Conservation (phyloP, 2,797 vertebrate species). For the Helarctos malayanus region DNA sequence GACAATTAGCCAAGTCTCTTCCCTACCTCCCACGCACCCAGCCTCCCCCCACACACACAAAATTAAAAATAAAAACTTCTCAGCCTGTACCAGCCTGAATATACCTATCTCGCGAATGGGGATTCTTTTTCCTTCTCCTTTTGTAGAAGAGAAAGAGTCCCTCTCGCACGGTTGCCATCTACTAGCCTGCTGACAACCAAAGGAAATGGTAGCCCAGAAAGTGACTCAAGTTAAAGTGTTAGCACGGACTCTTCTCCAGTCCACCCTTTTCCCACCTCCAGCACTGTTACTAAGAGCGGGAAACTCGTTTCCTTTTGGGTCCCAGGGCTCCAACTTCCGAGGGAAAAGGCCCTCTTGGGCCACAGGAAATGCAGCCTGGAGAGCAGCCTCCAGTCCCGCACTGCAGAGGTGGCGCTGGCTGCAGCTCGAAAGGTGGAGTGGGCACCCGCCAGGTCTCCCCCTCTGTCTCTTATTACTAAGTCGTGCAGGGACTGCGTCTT, state of each 20-base stretch:
- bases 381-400: not conserved
- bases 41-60: not conserved
- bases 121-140: slow-evolving; percentile 13
- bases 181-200: not conserved
- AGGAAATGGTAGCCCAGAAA: slow-evolving; percentile 17
- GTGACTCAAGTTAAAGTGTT: not conserved
- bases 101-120: slow-evolving; percentile 43
- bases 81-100: slow-evolving; percentile 52
- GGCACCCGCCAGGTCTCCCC: slow-evolving; percentile 24
- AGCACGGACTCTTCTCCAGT: not conserved
- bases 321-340: slow-evolving; percentile 37
- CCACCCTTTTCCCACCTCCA: not conserved
- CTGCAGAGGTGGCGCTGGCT: slow-evolving; percentile 33
- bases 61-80: slow-evolving; percentile 61
- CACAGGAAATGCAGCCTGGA: not conserved
- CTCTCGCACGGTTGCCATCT: slow-evolving; percentile 39
- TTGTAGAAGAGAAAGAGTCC: not conserved
- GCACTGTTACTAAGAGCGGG: not conserved
- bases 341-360: not conserved
- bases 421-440: not conserved
- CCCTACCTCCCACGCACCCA: not conserved
- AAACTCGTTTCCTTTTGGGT: slow-evolving; percentile 3
- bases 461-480: slow-evolving; percentile 27
- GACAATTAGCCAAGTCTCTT: slow-evolving; percentile 71
- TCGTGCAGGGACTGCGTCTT: slow-evolving; percentile 70